Evolutionary conservation across 2,113 vertebrate genomes (phyloP).

Genomic region (Reinhardtius hippoglossoides): DNA sequence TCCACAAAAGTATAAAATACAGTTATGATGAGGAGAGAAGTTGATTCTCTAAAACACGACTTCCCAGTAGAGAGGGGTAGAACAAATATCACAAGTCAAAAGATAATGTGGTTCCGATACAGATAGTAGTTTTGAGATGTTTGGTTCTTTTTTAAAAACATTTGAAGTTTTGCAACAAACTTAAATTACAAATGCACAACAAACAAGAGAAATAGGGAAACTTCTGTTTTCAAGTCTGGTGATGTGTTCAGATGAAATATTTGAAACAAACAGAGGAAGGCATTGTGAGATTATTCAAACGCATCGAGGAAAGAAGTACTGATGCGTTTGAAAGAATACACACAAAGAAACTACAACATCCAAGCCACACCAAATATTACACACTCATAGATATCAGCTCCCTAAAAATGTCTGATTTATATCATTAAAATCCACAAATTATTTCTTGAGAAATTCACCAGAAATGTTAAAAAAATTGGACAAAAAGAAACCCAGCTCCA

Average conservation of each 20-base stretch:
- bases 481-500: too few species aligned
- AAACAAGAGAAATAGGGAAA: constrained; percentile 3
- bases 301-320: constrained; percentile 11
- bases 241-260: constrained; percentile 42
- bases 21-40: not conserved
- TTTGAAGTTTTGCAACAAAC: constrained; percentile 10
- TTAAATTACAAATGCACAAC: not conserved
- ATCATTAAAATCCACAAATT: too few species aligned
- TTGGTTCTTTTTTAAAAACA: constrained; percentile 9
- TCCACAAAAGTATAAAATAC: not conserved
- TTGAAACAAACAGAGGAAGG: constrained; percentile 34
- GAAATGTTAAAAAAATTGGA: too few species aligned
- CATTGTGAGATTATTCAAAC: constrained; percentile 35
- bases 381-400: too few species aligned
- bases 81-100: constrained; percentile 9
- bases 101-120: constrained; percentile 1
- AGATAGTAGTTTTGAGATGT: constrained; percentile 23
- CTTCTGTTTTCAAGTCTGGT: constrained; percentile 36
- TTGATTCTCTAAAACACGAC: constrained; percentile 21
- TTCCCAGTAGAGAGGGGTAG: not conserved
- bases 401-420: too few species aligned
- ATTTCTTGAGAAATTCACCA: too few species aligned
- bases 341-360: too few species aligned
- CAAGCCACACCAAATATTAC: too few species aligned
- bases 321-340: not conserved